A percentile compares a stretch with the other conserved stretches of the same genome.
Evolutionary conservation across 2,888 invertebrate genomes (phyloP).

Genomic region (Ophion obscuratus): DNA sequence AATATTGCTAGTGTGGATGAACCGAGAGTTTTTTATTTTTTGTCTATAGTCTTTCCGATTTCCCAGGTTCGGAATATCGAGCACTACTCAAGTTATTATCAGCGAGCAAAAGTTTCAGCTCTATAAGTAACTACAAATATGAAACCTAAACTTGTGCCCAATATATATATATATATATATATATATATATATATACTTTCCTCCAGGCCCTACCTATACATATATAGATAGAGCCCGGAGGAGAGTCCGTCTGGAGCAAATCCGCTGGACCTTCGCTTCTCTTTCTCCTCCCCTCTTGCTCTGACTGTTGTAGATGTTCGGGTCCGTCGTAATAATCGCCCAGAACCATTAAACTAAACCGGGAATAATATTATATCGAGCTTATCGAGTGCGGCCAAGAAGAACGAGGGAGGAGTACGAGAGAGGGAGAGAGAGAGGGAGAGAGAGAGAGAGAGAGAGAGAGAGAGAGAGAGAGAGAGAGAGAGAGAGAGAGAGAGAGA

Average conservation of each 20-base stretch:
- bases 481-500: no score
- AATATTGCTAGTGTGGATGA: no score
- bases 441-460: slow-evolving; percentile 39
- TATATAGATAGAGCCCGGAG: slow-evolving; percentile 48
- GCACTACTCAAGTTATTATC: neutral
- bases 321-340: slow-evolving; percentile 83
- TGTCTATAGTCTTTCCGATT: no score
- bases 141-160: neutral
- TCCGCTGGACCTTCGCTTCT: slow-evolving; percentile 44
- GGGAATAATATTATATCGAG: slow-evolving; percentile 84
- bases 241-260: slow-evolving; percentile 59
- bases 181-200: no score
- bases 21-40: no score
- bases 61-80: no score
- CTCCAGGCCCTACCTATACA: slow-evolving; percentile 7
- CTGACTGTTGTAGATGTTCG: slow-evolving; percentile 73
- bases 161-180: neutral
- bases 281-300: slow-evolving; percentile 38
- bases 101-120: neutral
- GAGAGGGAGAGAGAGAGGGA: no score
- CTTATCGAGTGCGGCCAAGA: slow-evolving; percentile 76
- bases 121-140: neutral
- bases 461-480: slow-evolving; percentile 48
- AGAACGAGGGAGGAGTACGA: slow-evolving; percentile 45
- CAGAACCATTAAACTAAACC: slow-evolving; percentile 84